Conservation (phyloP, 2,888 invertebrate species). For the Drosophila algonquin region DNA sequence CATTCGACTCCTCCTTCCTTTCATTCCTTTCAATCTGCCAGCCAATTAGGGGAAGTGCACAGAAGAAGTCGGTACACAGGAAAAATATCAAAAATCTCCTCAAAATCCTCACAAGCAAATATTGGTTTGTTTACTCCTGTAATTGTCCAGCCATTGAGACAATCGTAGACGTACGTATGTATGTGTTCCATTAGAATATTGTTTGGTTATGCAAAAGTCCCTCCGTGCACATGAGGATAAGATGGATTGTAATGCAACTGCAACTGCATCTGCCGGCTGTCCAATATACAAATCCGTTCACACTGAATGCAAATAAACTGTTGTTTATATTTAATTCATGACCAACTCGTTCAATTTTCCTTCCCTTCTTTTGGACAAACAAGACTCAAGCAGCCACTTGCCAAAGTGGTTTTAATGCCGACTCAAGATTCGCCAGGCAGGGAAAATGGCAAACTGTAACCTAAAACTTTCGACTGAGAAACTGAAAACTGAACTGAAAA, state of each 20-base stretch:
- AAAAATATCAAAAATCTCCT: slow-evolving; percentile 13
- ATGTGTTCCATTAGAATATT: slow-evolving; percentile 1
- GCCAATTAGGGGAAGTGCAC: slow-evolving; percentile 67
- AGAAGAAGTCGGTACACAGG: not conserved
- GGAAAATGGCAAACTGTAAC: slow-evolving; percentile 21
- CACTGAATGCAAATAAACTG: slow-evolving; percentile 16
- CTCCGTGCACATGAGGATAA: not conserved
- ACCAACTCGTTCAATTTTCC: slow-evolving; percentile 15
- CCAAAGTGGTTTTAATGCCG: slow-evolving; percentile 36
- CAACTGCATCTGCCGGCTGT: too few species aligned
- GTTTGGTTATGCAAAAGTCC: slow-evolving; percentile 19
- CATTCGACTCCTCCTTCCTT: not conserved
- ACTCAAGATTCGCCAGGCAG: slow-evolving; percentile 17
- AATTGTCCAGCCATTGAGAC: slow-evolving; percentile 27
- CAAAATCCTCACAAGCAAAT: slow-evolving; percentile 33
- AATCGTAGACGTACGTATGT: slow-evolving; percentile 1
- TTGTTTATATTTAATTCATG: slow-evolving; percentile 31
- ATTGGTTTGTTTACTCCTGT: slow-evolving; percentile 25
- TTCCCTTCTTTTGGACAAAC: slow-evolving; percentile 5
- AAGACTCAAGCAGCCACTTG: slow-evolving; percentile 32
- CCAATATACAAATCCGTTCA: slow-evolving; percentile 8
- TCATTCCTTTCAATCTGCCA: not conserved
- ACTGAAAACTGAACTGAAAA: slow-evolving; percentile 17
- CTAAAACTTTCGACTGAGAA: slow-evolving; percentile 21
- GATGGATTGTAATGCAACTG: slow-evolving; percentile 2